A percentile compares a stretch with the other conserved stretches of the same genome.
Evolutionary conservation across 2,888 invertebrate species (phyloP).

Genomic region (Xestia c-nigrum): DNA sequence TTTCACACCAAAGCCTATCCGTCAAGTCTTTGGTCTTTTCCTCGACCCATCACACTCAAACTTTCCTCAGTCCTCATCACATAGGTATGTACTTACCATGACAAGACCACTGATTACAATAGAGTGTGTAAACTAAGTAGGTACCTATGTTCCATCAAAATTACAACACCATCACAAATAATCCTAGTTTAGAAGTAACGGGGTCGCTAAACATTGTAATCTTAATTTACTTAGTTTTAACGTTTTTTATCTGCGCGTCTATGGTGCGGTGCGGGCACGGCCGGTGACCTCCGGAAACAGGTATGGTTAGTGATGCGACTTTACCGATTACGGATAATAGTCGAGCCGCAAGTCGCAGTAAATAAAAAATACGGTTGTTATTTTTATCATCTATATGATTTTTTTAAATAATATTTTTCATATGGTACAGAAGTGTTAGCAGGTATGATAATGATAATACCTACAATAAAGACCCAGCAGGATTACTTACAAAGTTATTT

Average conservation of each 20-base stretch:
- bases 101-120: neutral
- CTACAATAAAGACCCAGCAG: neutral
- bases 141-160: constrained; percentile 14
- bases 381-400: neutral
- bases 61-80: neutral
- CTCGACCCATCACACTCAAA: neutral
- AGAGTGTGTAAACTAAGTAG: neutral
- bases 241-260: constrained; percentile 60
- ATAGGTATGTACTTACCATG: too few relatives aligned
- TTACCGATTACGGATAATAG: constrained; percentile 32
- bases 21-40: neutral
- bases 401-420: neutral
- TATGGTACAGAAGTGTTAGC: neutral
- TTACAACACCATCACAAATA: constrained; percentile 49
- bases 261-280: constrained; percentile 65
- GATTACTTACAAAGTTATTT: neutral
- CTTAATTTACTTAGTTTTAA: constrained; percentile 46
- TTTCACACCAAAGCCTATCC: neutral
- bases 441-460: constrained; percentile 1
- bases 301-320: constrained; percentile 65
- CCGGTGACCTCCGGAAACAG: constrained; percentile 72
- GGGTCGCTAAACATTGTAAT: constrained; percentile 63
- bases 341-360: neutral
- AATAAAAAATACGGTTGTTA: neutral
- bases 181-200: constrained; percentile 49